These are phyloP conservation scores for Notothenia coriiceps DNA, from an alignment of 2,113 vertebrate species.

Conservation along the genomic window DNA sequence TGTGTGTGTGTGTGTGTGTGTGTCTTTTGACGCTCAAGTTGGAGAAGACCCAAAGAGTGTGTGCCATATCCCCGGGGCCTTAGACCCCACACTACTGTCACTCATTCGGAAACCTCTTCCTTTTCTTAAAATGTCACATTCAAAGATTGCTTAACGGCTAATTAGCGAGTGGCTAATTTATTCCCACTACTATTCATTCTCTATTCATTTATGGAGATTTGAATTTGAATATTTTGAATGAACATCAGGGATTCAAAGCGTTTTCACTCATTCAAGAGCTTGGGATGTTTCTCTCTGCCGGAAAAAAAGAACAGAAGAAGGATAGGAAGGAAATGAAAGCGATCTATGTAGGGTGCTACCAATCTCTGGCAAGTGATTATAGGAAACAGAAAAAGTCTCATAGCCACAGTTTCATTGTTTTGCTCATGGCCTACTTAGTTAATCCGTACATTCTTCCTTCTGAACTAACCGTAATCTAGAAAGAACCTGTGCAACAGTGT, in stretches of 20 bases:
- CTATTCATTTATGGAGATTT: conserved; percentile 80
- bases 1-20: conserved; percentile 14
- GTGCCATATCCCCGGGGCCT: conserved; percentile 24
- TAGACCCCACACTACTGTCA: conserved; percentile 17
- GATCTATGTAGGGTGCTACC: conserved; percentile 47
- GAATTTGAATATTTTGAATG: conserved; percentile 70
- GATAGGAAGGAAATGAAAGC: conserved; percentile 61
- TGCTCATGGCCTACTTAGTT: conserved; percentile 73
- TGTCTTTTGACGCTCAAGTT: neutral
- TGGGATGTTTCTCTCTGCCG: conserved; percentile 37
- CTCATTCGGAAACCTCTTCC: conserved; percentile 53
- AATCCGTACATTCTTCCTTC: conserved; percentile 61
- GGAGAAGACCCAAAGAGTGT: conserved; percentile 20
- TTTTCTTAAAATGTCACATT: conserved; percentile 68
- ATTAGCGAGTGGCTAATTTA: conserved; percentile 81
- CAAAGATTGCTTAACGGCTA: conserved; percentile 73
- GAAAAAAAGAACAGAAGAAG: conserved; percentile 22
- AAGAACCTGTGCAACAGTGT: conserved; percentile 32
- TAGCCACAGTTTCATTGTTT: conserved; percentile 64
- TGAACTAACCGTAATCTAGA: conserved; percentile 35
- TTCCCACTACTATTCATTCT: conserved; percentile 77
- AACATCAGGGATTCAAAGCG: conserved; percentile 63
- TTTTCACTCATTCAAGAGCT: conserved; percentile 52
- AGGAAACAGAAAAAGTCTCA: conserved; percentile 56
- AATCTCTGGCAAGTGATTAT: conserved; percentile 72